These are phyloP conservation scores for Panthera tigris DNA, from an alignment of 2,113 vertebrate species.

Conservation along the genomic window DNA sequence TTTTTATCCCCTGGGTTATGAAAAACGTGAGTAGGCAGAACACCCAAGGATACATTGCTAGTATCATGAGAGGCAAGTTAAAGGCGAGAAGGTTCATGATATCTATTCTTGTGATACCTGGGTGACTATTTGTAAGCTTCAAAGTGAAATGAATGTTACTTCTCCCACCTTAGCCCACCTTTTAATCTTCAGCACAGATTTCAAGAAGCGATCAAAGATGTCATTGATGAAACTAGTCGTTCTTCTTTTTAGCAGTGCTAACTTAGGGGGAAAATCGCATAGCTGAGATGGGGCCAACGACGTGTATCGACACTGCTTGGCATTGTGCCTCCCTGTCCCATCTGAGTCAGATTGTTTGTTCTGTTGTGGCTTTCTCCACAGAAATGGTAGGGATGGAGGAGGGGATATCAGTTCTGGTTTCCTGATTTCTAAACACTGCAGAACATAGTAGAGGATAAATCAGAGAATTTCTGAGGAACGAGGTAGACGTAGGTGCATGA, in stretches of 20 bases:
- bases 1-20: not conserved
- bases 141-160: not conserved
- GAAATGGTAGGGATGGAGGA: not conserved
- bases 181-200: not conserved
- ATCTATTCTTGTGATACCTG: not conserved
- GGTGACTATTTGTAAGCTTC: not conserved
- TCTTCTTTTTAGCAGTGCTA: not conserved
- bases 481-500: not conserved
- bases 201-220: not conserved
- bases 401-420: not conserved
- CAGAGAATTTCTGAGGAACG: not conserved
- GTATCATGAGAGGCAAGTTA: not conserved
- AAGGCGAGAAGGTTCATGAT: not conserved
- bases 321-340: not conserved
- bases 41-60: not conserved
- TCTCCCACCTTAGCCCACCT: not conserved
- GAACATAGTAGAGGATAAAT: not conserved
- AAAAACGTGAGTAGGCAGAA: not conserved
- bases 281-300: not conserved
- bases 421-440: not conserved
- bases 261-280: not conserved
- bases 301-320: not conserved
- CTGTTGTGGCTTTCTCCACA: not conserved
- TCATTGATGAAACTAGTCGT: not conserved
- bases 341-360: slow-evolving; percentile 11